Evolutionary conservation across 1,140 invertebrate species (phyloP).

Genomic region (Sinonovacula constricta): DNA sequence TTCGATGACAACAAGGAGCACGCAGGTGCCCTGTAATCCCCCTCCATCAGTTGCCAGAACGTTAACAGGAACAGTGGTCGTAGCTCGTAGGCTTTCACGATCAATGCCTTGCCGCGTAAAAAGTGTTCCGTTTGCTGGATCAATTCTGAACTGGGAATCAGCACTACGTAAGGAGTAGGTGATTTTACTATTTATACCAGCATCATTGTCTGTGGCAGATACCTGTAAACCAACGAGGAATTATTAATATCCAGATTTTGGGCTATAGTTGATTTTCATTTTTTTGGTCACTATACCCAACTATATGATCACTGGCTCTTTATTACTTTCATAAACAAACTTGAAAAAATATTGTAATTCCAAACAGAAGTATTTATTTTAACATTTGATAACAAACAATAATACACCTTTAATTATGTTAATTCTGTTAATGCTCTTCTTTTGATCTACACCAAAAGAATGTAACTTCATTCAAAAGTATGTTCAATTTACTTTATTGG

Average conservation of each 20-base stretch:
- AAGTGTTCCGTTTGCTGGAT: slow-evolving; percentile 45
- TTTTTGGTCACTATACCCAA: no score
- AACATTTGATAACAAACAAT: no score
- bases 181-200: slow-evolving; percentile 91
- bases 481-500: no score
- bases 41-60: slow-evolving; percentile 38
- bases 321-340: no score
- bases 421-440: no score
- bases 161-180: slow-evolving; percentile 81
- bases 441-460: no score
- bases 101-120: slow-evolving; percentile 49
- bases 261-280: no score
- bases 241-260: neutral
- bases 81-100: slow-evolving; percentile 32
- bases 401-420: no score
- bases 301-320: no score
- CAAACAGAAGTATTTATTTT: no score
- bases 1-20: slow-evolving; percentile 84
- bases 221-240: slow-evolving; percentile 80
- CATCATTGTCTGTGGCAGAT: slow-evolving; percentile 89
- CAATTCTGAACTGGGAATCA: slow-evolving; percentile 50
- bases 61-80: slow-evolving; percentile 17
- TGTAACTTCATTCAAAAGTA: no score
- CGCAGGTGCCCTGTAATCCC: slow-evolving; percentile 17
- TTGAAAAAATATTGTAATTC: no score